Base-by-base conservation (phyloP, 2,797 vertebrate species). In the Nyctalus aviator region DNA sequence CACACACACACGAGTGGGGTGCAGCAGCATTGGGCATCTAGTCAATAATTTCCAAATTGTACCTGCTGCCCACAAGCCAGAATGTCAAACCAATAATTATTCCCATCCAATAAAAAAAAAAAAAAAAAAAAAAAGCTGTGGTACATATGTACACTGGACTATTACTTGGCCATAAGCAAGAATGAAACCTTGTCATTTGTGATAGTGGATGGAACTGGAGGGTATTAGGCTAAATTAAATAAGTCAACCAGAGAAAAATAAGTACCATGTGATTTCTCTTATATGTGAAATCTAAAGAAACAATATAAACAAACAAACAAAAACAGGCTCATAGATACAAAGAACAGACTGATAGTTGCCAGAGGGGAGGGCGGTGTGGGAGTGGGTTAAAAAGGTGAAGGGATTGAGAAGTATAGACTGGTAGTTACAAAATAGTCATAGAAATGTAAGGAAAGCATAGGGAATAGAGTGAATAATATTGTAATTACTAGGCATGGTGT, bases 41-140 rank as follows among this genome's bases (percentile, higher is more conserved):
- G 44, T 27, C 81, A 82, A 11, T 53, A 81, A 69, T 91, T 87
- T 91, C 89, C 62, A 88, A 96, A 90, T 3, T 82, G 44, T 62
- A 37, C 75, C 82, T 96, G 73, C 69, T 84, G 62, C 44, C 84
- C 92, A 71, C 8, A 21, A 88, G 41, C 77, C 86, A 83, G 88
- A 84, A 83, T 25, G 23, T 20, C 90, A 57, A 90, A 90, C 95
- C 93, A 57, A 78, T 93, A 73, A 88, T 95, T 88, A 95, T 94
- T 96, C 92, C 92, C 88, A 96, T 64, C 68, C 83, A 91, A 23
- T 32, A 13, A 76, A 23, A 25, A 57, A 50, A 32, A 32, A 11
- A 75, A n/a, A 9, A 21, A n/a, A 12, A 76, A 21, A 23, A 53
- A 57, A 53, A 32, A 32, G 48, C 10, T 53, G 73, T 76, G 73